Conservation (phyloP, 2,113 vertebrate species). For the Brachionichthys hirsutus region DNA sequence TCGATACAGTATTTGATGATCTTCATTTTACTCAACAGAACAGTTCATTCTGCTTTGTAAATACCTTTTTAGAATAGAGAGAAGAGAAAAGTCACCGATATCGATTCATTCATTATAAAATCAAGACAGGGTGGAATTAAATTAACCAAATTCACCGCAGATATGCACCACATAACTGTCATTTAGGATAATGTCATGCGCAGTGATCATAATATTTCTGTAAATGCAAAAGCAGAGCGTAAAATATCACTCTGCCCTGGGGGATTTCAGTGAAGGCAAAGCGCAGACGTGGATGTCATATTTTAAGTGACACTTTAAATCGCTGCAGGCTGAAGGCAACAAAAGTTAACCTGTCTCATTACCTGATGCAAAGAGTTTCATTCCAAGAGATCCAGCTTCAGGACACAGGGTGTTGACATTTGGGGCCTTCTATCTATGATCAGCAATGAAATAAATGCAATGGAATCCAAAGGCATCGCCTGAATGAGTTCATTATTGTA, state of each 20-base stretch:
- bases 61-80: too few relatives aligned
- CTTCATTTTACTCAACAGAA: too few relatives aligned
- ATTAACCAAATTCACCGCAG: too few relatives aligned
- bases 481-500: constrained; percentile 17
- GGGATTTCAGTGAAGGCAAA: too few relatives aligned
- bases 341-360: neutral
- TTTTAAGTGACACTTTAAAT: constrained; percentile 1
- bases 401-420: constrained; percentile 14
- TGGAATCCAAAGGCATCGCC: constrained; percentile 14
- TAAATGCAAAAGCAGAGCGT: too few relatives aligned
- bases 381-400: neutral
- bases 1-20: too few relatives aligned
- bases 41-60: too few relatives aligned
- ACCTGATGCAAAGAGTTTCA: constrained; percentile 9
- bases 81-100: neutral
- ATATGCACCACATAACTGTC: too few relatives aligned
- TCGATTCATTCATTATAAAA: neutral
- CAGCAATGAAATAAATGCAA: constrained; percentile 6
- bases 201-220: neutral
- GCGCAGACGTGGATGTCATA: too few relatives aligned
- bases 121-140: neutral
- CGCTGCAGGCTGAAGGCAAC: neutral
- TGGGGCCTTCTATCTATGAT: constrained; percentile 20
- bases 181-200: neutral
- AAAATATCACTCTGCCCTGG: too few relatives aligned